Percentiles rank a stretch among this genome's conserved stretches.
Conservation (phyloP, 2,797 vertebrate species). For the Hipposideros larvatus region DNA sequence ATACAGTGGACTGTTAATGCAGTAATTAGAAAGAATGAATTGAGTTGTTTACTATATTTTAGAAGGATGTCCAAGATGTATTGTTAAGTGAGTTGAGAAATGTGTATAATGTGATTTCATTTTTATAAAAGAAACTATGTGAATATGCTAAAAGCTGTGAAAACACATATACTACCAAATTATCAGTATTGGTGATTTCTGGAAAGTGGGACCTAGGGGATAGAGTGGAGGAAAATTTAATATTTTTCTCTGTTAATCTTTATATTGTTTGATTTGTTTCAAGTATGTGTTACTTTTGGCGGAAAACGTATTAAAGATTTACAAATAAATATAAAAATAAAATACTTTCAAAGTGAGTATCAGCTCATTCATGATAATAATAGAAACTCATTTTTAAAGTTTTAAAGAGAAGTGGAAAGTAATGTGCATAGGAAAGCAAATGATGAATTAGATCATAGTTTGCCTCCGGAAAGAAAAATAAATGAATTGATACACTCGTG, state of each 20-base stretch:
- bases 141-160: neutral
- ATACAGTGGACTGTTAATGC: neutral
- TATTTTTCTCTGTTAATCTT: conserved; percentile 39
- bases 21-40: conserved; percentile 42
- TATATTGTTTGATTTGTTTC: conserved; percentile 63
- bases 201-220: neutral
- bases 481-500: neutral
- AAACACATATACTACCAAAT: neutral
- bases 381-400: neutral
- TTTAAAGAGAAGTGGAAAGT: conserved; percentile 34
- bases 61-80: neutral
- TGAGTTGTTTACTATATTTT: conserved; percentile 25
- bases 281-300: conserved; percentile 22
- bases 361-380: conserved; percentile 64
- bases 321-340: conserved; percentile 33
- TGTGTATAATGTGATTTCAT: conserved; percentile 20
- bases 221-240: conserved; percentile 5
- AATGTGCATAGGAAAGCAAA: neutral
- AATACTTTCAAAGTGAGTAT: conserved; percentile 62
- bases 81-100: conserved; percentile 28
- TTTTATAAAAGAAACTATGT: conserved; percentile 49
- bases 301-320: conserved; percentile 32
- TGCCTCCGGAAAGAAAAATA: conserved; percentile 54
- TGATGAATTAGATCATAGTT: conserved; percentile 33
- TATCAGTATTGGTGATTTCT: conserved; percentile 21